A percentile compares a stretch with the other conserved stretches of the same genome.
Conservation (phyloP, 2,888 invertebrate genomes). For the Lottia gigantea region DNA sequence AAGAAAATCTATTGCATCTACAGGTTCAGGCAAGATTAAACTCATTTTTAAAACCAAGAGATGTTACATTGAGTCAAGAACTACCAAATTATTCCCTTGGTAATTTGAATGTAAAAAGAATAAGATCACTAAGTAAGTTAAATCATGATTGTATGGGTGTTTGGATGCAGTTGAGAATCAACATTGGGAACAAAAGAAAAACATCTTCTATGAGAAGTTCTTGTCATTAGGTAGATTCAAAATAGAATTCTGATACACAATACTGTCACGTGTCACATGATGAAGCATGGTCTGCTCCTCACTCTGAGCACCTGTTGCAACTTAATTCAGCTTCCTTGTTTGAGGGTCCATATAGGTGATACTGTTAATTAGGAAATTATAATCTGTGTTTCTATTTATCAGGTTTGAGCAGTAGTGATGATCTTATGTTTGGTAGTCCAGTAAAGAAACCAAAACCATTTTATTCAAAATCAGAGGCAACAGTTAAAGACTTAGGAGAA, state of each 20-base stretch:
- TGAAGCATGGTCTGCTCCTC: no score
- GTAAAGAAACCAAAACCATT: slow-evolving; percentile 1
- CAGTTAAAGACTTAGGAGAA: no score
- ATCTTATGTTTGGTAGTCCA: slow-evolving; percentile 45
- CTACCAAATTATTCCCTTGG: slow-evolving; percentile 12
- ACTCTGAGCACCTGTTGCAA: slow-evolving; percentile 9
- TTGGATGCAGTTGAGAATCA: no score
- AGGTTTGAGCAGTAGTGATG: slow-evolving; percentile 40
- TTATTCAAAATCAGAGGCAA: no score
- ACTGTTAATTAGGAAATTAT: no score
- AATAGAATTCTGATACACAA: no score
- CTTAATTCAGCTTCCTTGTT: no score
- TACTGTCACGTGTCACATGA: no score
- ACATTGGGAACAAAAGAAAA: no score
- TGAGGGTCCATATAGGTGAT: neutral
- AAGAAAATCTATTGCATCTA: neutral
- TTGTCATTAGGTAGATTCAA: no score
- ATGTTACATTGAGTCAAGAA: neutral
- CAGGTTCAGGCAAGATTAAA: slow-evolving; percentile 31
- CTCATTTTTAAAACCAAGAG: slow-evolving; percentile 23
- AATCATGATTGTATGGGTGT: no score
- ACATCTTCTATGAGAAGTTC: no score
- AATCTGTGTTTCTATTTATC: slow-evolving; percentile 4
- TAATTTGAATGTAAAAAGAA: neutral
- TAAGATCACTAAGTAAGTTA: neutral